Percentiles rank a stretch among this genome's conserved stretches.
Conservation (phyloP, 2,113 vertebrate genomes). For the Crotalus viridis region DNA sequence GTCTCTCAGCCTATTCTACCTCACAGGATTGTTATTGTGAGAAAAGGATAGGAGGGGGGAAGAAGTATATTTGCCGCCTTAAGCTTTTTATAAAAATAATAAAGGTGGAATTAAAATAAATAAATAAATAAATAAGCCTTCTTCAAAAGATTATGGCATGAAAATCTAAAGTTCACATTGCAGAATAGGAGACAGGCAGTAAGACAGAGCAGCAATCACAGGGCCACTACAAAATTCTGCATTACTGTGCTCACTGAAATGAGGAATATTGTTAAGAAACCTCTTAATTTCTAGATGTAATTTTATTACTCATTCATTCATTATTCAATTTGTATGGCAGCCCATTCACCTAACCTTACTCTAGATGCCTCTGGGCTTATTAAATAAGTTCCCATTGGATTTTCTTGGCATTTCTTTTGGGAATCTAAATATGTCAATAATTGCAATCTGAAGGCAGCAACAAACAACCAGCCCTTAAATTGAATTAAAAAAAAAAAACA, state of each 20-base stretch:
- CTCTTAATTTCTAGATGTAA: neutral
- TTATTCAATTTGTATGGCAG: neutral
- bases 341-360: neutral
- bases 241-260: neutral
- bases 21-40: neutral
- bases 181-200: neutral
- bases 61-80: neutral
- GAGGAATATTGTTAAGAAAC: neutral
- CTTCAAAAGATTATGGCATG: accelerated
- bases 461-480: neutral
- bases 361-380: neutral
- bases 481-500: neutral
- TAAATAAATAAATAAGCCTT: neutral
- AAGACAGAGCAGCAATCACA: neutral
- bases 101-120: neutral
- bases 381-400: neutral
- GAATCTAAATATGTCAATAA: neutral
- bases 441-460: neutral
- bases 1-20: neutral
- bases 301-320: neutral
- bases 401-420: neutral
- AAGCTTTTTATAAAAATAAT: neutral
- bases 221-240: neutral
- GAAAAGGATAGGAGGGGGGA: neutral
- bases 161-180: neutral